Conservation (phyloP, 2,888 invertebrate species). For the Dryomyza anilis region DNA sequence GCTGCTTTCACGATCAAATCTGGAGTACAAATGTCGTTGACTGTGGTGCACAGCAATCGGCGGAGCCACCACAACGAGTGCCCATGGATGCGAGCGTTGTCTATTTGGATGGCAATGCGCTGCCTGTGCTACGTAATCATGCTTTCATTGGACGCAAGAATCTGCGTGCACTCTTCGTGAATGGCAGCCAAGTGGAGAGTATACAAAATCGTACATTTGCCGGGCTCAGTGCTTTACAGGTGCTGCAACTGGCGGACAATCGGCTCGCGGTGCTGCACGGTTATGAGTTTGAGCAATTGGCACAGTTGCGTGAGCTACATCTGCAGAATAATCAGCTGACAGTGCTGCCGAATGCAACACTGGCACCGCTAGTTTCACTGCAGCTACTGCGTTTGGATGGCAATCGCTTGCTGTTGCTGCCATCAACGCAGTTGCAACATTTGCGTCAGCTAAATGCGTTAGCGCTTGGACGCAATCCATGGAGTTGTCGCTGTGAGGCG, state of each 20-base stretch:
- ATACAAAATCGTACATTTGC: constrained; percentile 92
- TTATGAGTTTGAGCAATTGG: constrained; percentile 85
- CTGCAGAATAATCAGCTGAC: constrained; percentile 84
- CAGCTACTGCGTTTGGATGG: constrained; percentile 83
- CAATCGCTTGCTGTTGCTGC: constrained; percentile 79
- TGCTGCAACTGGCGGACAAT: constrained; percentile 85
- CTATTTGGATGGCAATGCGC: constrained; percentile 88
- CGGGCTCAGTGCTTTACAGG: constrained; percentile 80
- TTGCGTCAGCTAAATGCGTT: constrained; percentile 61
- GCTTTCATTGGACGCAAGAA: constrained; percentile 93
- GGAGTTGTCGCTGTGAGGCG: constrained; percentile 91
- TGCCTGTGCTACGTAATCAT: constrained; percentile 84
- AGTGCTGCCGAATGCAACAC: constrained; percentile 79
- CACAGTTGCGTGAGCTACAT: constrained; percentile 79
- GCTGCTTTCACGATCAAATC: constrained; percentile 92
- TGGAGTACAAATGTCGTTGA: constrained; percentile 94
- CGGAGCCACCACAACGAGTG: constrained; percentile 81
- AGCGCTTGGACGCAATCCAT: constrained; percentile 77
- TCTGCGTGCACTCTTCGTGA: constrained; percentile 83
- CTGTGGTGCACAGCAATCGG: constrained; percentile 79
- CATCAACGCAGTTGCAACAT: constrained; percentile 76
- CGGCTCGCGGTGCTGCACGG: constrained; percentile 79
- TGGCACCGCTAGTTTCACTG: constrained; percentile 77
- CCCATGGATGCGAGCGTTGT: constrained; percentile 97
- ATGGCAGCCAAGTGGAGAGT: constrained; percentile 81